phyloP scores from a whole-genome alignment of 2,797 vertebrate genomes.

The Eurystomus glaucurus region DNA sequence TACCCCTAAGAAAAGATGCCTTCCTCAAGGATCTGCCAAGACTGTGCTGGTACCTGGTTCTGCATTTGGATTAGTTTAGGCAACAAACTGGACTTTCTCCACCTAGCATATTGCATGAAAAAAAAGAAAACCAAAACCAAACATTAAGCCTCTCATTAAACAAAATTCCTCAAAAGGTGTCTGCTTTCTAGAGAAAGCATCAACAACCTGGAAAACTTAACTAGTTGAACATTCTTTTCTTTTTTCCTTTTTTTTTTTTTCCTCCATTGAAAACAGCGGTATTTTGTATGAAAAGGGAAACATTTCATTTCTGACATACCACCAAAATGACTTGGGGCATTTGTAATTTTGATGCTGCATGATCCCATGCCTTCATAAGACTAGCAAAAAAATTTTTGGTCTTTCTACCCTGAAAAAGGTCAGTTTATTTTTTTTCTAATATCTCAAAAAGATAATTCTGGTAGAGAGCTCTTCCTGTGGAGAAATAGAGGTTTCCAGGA shows the following conservation, averaged over 20 bases:
- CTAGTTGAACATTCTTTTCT: background rate
- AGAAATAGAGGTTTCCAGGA: conserved; percentile 31
- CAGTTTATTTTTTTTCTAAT: background rate
- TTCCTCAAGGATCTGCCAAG: background rate
- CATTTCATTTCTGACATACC: background rate
- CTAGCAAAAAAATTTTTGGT: background rate
- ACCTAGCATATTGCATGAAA: background rate
- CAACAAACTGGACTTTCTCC: background rate
- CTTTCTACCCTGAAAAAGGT: background rate
- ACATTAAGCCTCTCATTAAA: background rate
- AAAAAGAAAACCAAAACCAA: background rate
- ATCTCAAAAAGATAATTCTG: background rate
- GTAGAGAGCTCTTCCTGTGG: background rate
- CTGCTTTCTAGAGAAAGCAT: conserved; percentile 9
- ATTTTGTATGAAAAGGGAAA: conserved; percentile 9
- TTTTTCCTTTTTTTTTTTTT: no score
- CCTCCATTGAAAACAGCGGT: background rate
- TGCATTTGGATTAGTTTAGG: background rate
- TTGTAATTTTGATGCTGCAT: background rate
- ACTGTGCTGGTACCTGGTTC: background rate
- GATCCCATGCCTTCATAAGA: background rate
- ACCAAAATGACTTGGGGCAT: background rate
- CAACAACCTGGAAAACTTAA: background rate
- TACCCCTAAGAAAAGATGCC: background rate
- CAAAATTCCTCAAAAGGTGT: background rate